Conservation (phyloP, 2,888 invertebrate species). For the Cephus rjabovi region DNA sequence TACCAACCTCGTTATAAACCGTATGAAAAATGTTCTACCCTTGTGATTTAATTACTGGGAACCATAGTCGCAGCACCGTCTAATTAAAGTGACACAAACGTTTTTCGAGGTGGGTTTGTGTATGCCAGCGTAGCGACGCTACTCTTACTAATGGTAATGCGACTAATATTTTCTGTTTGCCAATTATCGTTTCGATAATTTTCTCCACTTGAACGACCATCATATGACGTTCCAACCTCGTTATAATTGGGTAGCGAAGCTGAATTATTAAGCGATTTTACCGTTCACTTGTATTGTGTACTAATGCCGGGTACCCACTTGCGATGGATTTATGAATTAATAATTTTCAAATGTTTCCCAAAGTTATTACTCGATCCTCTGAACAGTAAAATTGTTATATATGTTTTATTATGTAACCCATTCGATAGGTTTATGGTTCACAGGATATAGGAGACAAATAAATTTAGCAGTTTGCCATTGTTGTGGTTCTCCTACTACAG, state of each 20-base stretch:
- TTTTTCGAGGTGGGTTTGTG: neutral
- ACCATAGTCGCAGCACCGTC: neutral
- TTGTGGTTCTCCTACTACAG: neutral
- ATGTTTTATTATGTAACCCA: neutral
- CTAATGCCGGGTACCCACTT: neutral
- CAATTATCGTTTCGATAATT: neutral
- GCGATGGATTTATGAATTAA: neutral
- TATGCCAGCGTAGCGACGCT: neutral
- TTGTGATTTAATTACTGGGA: neutral
- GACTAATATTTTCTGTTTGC: neutral
- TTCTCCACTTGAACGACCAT: neutral
- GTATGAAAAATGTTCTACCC: too few species aligned
- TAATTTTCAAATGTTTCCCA: neutral
- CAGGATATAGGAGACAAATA: neutral
- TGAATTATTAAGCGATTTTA: neutral
- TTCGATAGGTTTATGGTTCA: neutral
- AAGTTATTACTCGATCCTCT: neutral
- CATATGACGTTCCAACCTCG: neutral
- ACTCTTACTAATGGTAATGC: neutral
- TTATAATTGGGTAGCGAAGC: neutral
- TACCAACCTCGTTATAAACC: too few species aligned
- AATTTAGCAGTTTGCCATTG: neutral
- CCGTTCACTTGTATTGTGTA: neutral
- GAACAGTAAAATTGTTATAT: neutral
- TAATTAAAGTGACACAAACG: neutral